Base-by-base conservation (phyloP, 1,140 invertebrate genomes). In the Drosophila ambigua region DNA sequence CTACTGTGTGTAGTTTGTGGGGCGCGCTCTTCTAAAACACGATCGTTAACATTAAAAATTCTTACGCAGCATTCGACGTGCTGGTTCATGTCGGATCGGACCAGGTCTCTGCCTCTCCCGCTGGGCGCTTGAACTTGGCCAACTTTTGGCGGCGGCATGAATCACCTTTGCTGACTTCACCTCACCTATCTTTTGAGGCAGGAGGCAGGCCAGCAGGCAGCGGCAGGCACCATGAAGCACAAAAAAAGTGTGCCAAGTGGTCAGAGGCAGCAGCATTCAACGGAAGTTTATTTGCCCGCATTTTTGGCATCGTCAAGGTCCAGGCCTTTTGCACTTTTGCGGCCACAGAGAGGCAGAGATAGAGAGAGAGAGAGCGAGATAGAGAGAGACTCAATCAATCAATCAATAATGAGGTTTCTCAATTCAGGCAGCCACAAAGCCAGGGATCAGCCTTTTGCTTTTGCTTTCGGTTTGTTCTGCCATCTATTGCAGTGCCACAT, bases 261-360 rank as follows among this genome's bases (percentile, higher is more conserved):
- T 62, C 74, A 82, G 61, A 78, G 72, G 55, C 66, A 65, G 54
- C 50, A 45, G 52, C 50, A 39, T 39, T 39, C 68, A 68, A 75
- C 82, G 83, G 78, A 87, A 88, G 82, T 87, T 87, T 87, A 77
- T 74, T 87, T 83, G 83, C 82, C 83, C 82, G 82, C 82, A 87
- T 87, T 87, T 87, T 87, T 82, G 31, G 49, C 54, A 72, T 31
- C 51, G 44, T 50, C 85, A 75, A 87, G 88, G 82, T 83, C 80
- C 82, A 87, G 60, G 74, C 53, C 28, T 63, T 63, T 77, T 61
- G 48, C 74, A 65, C 58, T 71, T 61, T 49, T 63, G 20, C 62
- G 46, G 41, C 39, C 69, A 65, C 43, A 39, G 35, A 11, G 31
- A 35, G 0, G 0, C 26, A 35, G 31, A 11, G 9, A 35, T 3